Evolutionary conservation across 2,888 invertebrate genomes (phyloP).

Genomic region (Microctonus aethiopoides): DNA sequence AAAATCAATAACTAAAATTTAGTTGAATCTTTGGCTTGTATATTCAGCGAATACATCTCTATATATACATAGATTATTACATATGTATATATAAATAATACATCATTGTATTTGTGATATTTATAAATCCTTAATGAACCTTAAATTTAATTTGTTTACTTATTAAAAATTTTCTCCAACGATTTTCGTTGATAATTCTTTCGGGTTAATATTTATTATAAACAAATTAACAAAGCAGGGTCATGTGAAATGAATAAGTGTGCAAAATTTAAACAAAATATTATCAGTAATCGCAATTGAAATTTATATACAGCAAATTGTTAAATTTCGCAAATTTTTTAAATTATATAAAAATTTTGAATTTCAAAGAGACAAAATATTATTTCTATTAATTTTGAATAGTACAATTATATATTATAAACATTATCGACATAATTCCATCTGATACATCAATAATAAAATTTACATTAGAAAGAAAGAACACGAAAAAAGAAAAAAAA

Average conservation of each 20-base stretch:
- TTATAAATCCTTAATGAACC: conserved; percentile 8
- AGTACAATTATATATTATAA: too few species aligned
- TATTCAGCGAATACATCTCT: conserved; percentile 57
- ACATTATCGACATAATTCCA: neutral
- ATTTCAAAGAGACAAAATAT: neutral
- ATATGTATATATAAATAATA: conserved; percentile 40
- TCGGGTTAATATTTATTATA: neutral
- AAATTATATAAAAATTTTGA: neutral
- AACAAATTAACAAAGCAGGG: neutral
- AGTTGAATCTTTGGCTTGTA: conserved; percentile 56
- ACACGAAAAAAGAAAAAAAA: neutral
- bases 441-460: neutral
- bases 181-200: neutral
- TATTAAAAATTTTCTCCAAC: neutral
- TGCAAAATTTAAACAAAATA: conserved; percentile 24
- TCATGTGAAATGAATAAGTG: neutral
- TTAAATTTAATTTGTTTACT: neutral
- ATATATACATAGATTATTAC: conserved; percentile 51
- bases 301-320: conserved; percentile 28
- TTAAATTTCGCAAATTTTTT: too few species aligned
- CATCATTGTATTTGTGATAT: conserved; percentile 19
- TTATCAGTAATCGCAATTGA: conserved; percentile 1
- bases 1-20: conserved; percentile 6
- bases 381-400: too few species aligned
- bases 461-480: too few species aligned